A percentile compares a stretch with the other conserved stretches of the same genome.
Conservation (phyloP, 2,113 vertebrate genomes). For the Oncorhynchus gorbuscha region DNA sequence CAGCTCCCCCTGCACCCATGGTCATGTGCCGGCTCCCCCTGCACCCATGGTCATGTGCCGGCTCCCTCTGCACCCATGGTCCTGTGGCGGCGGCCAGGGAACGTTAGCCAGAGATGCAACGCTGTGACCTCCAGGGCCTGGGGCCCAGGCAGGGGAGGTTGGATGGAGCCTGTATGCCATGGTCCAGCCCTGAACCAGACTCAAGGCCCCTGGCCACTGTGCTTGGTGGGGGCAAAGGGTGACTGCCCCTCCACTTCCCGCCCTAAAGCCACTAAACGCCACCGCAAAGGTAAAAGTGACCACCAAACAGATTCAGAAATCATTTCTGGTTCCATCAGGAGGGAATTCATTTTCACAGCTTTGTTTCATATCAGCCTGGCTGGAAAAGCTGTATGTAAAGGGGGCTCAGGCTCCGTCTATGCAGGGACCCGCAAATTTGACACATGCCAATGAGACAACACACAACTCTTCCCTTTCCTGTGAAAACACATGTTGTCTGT, state of each 20-base stretch:
- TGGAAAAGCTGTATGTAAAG: conserved; percentile 46
- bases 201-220: not conserved
- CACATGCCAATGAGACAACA: conserved; percentile 51
- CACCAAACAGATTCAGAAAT: not conserved
- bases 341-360: not conserved
- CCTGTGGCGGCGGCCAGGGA: not conserved
- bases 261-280: not conserved
- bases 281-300: not conserved
- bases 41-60: too few relatives aligned
- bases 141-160: not conserved
- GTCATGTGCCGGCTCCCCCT: too few relatives aligned
- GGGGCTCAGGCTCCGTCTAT: conserved; percentile 61
- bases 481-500: not conserved
- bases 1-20: too few relatives aligned
- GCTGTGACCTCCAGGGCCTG: not conserved
- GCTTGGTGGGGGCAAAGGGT: not conserved
- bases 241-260: not conserved
- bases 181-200: not conserved
- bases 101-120: not conserved
- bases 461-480: too few relatives aligned
- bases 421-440: conserved; percentile 51
- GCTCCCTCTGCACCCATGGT: too few relatives aligned
- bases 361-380: conserved; percentile 7
- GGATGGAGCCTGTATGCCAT: not conserved
- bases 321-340: not conserved